Evolutionary conservation across 2,888 invertebrate species (phyloP).

Genomic region (Diarsia dahlii): DNA sequence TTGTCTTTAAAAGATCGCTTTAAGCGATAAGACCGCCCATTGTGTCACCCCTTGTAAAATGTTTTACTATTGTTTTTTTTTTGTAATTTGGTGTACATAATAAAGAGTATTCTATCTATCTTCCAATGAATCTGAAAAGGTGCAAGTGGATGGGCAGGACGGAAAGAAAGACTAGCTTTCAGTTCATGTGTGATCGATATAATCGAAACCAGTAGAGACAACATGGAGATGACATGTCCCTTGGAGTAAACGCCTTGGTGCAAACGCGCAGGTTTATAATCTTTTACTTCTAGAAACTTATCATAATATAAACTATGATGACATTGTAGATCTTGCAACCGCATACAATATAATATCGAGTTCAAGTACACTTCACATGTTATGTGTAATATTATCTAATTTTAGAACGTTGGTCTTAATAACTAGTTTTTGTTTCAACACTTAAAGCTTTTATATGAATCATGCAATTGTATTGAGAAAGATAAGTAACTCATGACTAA

Average conservation of each 20-base stretch:
- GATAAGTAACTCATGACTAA: not conserved
- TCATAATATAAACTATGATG: not conserved
- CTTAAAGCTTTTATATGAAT: conserved; percentile 16
- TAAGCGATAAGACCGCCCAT: too few species aligned
- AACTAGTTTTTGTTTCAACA: conserved; percentile 29
- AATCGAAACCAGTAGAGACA: not conserved
- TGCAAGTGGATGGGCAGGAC: too few species aligned
- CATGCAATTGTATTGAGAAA: conserved; percentile 15
- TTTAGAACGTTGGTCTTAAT: conserved; percentile 16
- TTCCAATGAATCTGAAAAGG: too few species aligned
- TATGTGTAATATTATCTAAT: conserved; percentile 33
- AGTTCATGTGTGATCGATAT: not conserved
- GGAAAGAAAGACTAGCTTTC: too few species aligned
- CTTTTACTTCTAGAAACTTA: not conserved
- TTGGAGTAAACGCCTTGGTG: not conserved
- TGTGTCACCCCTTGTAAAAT: too few species aligned
- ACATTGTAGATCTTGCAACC: conserved; percentile 32
- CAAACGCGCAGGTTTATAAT: not conserved
- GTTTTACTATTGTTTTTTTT: too few species aligned
- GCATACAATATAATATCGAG: conserved; percentile 51
- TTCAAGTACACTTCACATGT: conserved; percentile 45
- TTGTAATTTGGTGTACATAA: too few species aligned
- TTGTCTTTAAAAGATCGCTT: too few species aligned
- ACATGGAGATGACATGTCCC: not conserved
- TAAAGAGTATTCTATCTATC: too few species aligned